phyloP scores from a whole-genome alignment of 2,113 vertebrate species.

The Climacteris rufus region DNA sequence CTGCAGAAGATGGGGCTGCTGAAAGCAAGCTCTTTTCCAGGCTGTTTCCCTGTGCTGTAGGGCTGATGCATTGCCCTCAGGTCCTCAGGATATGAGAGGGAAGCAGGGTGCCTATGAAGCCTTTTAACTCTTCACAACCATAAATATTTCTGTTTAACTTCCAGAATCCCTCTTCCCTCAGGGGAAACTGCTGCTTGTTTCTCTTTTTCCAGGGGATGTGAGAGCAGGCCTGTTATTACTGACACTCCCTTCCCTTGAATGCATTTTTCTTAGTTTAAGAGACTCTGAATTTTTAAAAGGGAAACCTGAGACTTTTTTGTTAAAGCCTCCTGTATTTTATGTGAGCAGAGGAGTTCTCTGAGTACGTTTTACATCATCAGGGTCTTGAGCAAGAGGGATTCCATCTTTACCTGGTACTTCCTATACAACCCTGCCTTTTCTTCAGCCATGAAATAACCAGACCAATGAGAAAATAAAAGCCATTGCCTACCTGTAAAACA shows the following conservation, averaged over 20 bases:
- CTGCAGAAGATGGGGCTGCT: neutral
- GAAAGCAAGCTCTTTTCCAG: neutral
- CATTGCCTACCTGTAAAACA: neutral
- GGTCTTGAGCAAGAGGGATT: neutral
- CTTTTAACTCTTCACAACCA: neutral
- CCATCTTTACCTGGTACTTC: neutral
- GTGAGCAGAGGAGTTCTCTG: neutral
- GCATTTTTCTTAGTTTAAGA: neutral
- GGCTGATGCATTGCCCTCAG: neutral
- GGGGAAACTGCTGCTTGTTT: neutral
- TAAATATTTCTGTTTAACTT: neutral
- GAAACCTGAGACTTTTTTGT: neutral
- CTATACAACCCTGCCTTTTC: neutral
- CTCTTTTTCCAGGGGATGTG: neutral
- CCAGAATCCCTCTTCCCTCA: neutral
- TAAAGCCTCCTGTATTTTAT: neutral
- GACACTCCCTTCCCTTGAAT: neutral
- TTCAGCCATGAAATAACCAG: neutral
- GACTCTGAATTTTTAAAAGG: neutral
- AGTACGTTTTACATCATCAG: neutral
- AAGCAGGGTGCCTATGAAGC: neutral
- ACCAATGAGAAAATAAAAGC: neutral
- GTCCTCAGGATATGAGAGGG: neutral
- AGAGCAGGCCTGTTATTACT: neutral
- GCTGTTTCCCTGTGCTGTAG: neutral